Conservation (phyloP, 2,888 invertebrate species). For the Camponotus fellah region DNA sequence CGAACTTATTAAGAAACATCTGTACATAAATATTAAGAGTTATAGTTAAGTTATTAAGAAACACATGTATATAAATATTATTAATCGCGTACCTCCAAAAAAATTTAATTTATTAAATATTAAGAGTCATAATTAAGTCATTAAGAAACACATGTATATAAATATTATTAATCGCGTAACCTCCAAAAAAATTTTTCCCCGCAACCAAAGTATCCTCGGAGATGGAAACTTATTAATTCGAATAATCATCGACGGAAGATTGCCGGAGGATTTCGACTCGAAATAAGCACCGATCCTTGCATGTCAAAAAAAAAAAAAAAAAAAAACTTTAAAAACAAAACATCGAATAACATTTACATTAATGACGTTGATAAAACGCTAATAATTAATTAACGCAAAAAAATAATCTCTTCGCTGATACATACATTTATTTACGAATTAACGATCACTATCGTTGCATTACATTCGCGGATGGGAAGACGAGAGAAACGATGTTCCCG, state of each 20-base stretch:
- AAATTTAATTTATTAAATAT: neutral
- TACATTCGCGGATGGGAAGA: neutral
- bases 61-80: too few species aligned
- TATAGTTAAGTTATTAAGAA: too few species aligned
- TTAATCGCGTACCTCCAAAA: neutral
- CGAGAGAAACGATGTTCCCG: neutral
- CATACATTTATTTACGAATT: neutral
- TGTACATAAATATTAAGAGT: too few species aligned
- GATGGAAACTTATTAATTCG: neutral
- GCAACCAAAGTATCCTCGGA: neutral
- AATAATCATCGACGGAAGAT: conserved; percentile 5
- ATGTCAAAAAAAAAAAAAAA: neutral
- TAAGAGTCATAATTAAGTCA: too few species aligned
- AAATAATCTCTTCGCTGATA: neutral
- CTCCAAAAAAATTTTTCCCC: neutral
- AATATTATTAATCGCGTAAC: neutral
- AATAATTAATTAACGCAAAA: neutral
- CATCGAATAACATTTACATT: neutral
- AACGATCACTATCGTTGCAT: neutral
- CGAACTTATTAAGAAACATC: too few species aligned
- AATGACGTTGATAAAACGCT: neutral
- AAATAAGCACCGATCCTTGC: neutral
- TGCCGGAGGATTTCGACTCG: neutral
- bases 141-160: too few species aligned
- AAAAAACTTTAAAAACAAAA: neutral